Evolutionary conservation across 2,888 invertebrate species (phyloP), one percentile per base, ranked within the genome.

Genomic region (Drosophila paucipuncta): DNA sequence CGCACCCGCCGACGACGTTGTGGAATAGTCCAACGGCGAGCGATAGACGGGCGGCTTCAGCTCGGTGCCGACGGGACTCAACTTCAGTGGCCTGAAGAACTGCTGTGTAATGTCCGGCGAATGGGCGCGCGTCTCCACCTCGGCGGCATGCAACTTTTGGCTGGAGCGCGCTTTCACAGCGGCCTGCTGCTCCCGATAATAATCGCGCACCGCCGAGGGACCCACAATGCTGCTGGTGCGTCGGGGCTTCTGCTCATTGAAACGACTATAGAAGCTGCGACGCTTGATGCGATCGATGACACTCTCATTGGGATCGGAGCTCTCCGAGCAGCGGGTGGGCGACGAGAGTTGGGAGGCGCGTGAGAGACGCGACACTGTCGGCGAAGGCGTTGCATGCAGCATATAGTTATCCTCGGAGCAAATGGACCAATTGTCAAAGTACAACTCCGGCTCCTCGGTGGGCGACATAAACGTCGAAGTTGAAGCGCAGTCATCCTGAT

Each of bases 261-360:
- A 98, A 81, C 98, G 94, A 18, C 97, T 96, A 91, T 97, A 98
- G 93, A 97, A 98, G 92, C 98, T 98, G 92, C 97, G 97, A 39
- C 98, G 95, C 82, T 97, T 95, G 86, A 98, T 98, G 86, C 98
- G 95, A 90, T 98, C 98, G 61, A 96, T 96, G 50, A 98, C 96
- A 70, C 97, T 97, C 90, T 97, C 97, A 68, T 93, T 94, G 57
- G 94, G 94, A 79, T 95, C 94, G 1, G 92, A 91, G 50, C 89
- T 87, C 57, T 92, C 92, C 4, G 91, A 91, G 11, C 94, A 85
- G 41, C 92, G 92, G 1, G 93, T 92, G 33, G 93, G 92, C 30
- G 92, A 91, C 0, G 92, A 92, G 1, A 91, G 82, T 93, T 95
- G 91, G 76, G 94, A 92, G 87, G 94, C 87, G 92, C 94, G 77